Conservation (phyloP, 2,113 vertebrate species). For the Mirza zaza region DNA sequence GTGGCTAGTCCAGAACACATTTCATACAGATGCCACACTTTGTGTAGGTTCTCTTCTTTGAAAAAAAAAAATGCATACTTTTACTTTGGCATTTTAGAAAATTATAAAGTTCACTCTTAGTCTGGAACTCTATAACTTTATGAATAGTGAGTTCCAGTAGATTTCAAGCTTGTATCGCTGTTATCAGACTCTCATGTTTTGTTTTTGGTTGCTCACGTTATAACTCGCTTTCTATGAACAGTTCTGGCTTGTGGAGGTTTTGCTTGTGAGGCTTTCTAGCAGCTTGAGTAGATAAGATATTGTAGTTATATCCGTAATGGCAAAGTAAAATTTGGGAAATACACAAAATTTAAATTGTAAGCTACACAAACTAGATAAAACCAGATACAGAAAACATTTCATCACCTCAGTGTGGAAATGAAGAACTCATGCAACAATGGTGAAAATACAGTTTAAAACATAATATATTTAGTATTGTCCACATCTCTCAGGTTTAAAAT, state of each 20-base stretch:
- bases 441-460: neutral
- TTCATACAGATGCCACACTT: neutral
- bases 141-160: neutral
- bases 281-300: neutral
- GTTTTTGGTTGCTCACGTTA: neutral
- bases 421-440: neutral
- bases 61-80: neutral
- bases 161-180: neutral
- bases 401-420: neutral
- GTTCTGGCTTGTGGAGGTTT: neutral
- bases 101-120: neutral
- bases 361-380: neutral
- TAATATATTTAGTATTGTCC: neutral
- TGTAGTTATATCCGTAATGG: neutral
- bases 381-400: neutral
- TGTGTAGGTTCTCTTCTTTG: neutral
- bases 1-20: neutral
- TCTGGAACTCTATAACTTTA: neutral
- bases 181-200: neutral
- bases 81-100: neutral
- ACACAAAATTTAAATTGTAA: neutral
- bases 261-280: neutral
- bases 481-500: conserved; percentile 2
- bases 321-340: conserved; percentile 23
- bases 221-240: neutral